These are phyloP conservation scores for Athetis lepigone DNA, from an alignment of 2,888 invertebrate genomes.

Conservation along the genomic window DNA sequence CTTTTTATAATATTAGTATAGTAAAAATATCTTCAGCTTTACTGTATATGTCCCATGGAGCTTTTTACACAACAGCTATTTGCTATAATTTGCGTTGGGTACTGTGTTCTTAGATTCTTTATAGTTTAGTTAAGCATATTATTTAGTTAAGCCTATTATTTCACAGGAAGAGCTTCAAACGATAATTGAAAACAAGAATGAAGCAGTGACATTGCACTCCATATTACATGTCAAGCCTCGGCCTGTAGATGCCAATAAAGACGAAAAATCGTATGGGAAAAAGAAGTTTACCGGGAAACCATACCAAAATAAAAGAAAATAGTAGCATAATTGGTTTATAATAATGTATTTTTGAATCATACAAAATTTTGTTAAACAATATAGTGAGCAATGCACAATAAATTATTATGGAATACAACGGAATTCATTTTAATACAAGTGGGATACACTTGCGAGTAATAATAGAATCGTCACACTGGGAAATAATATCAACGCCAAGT, in stretches of 20 bases:
- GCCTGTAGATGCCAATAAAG: slow-evolving; percentile 85
- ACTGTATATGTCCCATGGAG: too few relatives aligned
- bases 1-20: too few relatives aligned
- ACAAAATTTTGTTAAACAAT: slow-evolving; percentile 43
- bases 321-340: slow-evolving; percentile 39
- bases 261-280: slow-evolving; percentile 79
- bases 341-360: slow-evolving; percentile 60
- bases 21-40: too few relatives aligned
- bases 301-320: slow-evolving; percentile 76
- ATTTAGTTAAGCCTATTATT: too few relatives aligned
- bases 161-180: slow-evolving; percentile 92
- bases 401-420: slow-evolving; percentile 13
- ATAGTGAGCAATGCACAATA: slow-evolving; percentile 30
- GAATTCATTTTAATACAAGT: slow-evolving; percentile 26
- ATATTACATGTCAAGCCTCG: slow-evolving; percentile 93
- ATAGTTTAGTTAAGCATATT: too few relatives aligned
- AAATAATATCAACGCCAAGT: slow-evolving; percentile 66
- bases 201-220: slow-evolving; percentile 93
- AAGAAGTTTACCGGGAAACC: slow-evolving; percentile 79
- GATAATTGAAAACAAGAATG: slow-evolving; percentile 93
- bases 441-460: slow-evolving; percentile 30
- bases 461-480: slow-evolving; percentile 35
- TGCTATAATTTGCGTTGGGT: too few relatives aligned
- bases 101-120: too few relatives aligned
- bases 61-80: too few relatives aligned